These are phyloP conservation scores for Polypterus senegalus DNA, from an alignment of 2,113 vertebrate genomes.

Conservation along the genomic window DNA sequence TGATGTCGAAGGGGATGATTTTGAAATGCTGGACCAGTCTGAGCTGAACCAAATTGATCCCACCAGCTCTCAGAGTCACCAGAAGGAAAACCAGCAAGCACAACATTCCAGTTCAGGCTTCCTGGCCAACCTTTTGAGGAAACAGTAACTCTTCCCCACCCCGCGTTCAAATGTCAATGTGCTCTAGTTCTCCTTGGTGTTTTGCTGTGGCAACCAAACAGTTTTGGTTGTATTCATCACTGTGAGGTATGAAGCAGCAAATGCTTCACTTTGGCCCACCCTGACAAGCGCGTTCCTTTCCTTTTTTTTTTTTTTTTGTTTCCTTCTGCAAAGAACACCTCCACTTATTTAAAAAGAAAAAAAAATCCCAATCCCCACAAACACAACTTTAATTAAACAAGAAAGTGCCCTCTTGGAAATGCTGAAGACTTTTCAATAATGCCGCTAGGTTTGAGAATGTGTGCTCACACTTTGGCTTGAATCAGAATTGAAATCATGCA, in stretches of 20 bases:
- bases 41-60: conserved; percentile 90
- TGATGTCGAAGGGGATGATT: conserved; percentile 85
- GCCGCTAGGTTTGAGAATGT: no score
- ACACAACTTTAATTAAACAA: no score
- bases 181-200: neutral
- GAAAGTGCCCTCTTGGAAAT: no score
- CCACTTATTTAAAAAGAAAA: neutral
- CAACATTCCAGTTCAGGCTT: conserved; percentile 43
- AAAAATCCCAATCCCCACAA: neutral
- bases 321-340: neutral
- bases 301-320: neutral
- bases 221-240: neutral
- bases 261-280: neutral
- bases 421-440: no score
- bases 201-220: conserved; percentile 1
- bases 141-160: conserved; percentile 37
- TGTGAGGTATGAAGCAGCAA: neutral
- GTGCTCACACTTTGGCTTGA: no score
- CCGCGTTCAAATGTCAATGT: conserved; percentile 5
- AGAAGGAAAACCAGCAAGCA: conserved; percentile 17
- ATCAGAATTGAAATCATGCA: no score
- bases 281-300: no score
- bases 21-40: conserved; percentile 94
- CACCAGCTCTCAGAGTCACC: conserved; percentile 49
- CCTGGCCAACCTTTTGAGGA: conserved; percentile 53